phyloP scores from a whole-genome alignment of 2,113 vertebrate genomes.

The Parotia lawesii region DNA sequence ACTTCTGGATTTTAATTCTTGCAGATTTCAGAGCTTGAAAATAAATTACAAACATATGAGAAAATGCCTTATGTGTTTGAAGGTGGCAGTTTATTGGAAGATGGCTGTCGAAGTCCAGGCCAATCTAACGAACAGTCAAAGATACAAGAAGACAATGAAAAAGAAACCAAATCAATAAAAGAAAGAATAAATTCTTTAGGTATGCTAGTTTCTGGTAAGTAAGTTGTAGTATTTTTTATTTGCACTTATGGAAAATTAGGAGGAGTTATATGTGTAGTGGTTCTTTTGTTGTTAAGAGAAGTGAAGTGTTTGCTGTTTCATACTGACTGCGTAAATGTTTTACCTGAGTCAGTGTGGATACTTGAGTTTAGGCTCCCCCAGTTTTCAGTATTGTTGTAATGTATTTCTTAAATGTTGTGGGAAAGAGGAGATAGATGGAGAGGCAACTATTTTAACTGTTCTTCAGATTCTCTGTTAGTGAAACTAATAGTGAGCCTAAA shows the following conservation, averaged over 20 bases:
- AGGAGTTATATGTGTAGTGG: accelerated
- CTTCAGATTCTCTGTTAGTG: background rate
- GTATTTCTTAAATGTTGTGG: background rate
- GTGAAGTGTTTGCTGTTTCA: background rate
- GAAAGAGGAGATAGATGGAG: background rate
- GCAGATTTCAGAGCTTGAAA: slow-evolving; percentile 79
- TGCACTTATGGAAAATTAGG: background rate
- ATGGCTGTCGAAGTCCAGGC: background rate
- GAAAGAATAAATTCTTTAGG: slow-evolving; percentile 68
- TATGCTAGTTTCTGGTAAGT: slow-evolving; percentile 43
- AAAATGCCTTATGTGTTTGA: slow-evolving; percentile 26
- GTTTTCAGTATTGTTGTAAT: background rate
- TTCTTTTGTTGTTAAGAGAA: background rate
- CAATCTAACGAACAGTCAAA: background rate
- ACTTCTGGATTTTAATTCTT: slow-evolving; percentile 27
- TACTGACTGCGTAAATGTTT: background rate
- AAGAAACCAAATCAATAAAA: slow-evolving; percentile 30
- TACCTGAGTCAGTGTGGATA: background rate
- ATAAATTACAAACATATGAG: slow-evolving; percentile 59
- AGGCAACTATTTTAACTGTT: background rate
- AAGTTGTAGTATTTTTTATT: background rate
- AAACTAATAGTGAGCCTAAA: background rate
- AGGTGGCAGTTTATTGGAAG: slow-evolving; percentile 1
- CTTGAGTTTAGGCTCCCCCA: background rate
- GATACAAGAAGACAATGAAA: slow-evolving; percentile 29